Conservation (phyloP, 2,888 invertebrate genomes). For the Papilio gigon region DNA sequence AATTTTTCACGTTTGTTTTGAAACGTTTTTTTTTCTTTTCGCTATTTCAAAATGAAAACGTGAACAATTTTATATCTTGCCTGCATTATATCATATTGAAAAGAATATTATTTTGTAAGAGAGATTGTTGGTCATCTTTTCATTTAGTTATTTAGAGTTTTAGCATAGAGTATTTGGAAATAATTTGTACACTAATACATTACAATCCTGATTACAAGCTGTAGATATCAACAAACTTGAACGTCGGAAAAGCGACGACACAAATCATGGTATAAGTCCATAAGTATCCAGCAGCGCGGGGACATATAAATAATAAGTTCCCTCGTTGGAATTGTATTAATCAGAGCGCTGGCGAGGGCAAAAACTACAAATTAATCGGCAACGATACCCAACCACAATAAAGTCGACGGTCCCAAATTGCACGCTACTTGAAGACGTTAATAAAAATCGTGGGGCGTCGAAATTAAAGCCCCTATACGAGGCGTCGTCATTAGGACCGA, state of each 20-base stretch:
- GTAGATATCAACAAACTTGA: constrained; percentile 1
- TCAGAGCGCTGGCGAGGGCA: constrained; percentile 41
- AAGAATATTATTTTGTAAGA: no score
- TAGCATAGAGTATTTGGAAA: no score
- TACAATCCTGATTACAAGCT: background rate
- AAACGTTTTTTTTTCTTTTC: background rate
- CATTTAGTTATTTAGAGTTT: no score
- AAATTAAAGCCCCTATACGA: constrained; percentile 78
- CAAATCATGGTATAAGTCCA: background rate
- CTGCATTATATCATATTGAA: no score
- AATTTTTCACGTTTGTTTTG: background rate
- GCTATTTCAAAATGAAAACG: background rate
- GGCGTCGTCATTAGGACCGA: constrained; percentile 79
- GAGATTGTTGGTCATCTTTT: no score
- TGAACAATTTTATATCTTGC: no score
- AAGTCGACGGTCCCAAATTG: constrained; percentile 68
- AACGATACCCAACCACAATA: constrained; percentile 54
- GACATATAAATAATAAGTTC: constrained; percentile 32
- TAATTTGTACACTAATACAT: background rate
- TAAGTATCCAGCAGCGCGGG: constrained; percentile 5
- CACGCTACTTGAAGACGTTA: constrained; percentile 75
- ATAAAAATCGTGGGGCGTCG: constrained; percentile 79
- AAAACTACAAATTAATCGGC: constrained; percentile 53
- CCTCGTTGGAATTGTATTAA: constrained; percentile 39
- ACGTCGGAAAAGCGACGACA: background rate